Conservation (phyloP, 2,888 invertebrate genomes). For the Acanthacorydalis orientalis region DNA sequence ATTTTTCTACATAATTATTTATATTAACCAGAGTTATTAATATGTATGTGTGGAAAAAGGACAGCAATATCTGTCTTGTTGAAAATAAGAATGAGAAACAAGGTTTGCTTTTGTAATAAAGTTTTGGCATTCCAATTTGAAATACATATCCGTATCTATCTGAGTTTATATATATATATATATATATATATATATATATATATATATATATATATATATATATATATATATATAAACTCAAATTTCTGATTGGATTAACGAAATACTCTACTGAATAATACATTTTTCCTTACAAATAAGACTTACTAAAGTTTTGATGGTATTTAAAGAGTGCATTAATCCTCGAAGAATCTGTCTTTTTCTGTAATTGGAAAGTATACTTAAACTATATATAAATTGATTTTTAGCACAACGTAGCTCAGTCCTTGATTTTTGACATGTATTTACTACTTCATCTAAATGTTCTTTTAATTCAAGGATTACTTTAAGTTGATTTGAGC, state of each 20-base stretch:
- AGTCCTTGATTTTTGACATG: slow-evolving; percentile 53
- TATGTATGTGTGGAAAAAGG: too few relatives aligned
- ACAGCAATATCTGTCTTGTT: too few relatives aligned
- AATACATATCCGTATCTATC: too few relatives aligned
- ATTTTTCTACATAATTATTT: too few relatives aligned
- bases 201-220: not conserved
- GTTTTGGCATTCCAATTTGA: too few relatives aligned
- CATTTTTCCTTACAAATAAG: not conserved
- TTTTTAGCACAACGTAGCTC: slow-evolving; percentile 60
- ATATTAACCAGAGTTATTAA: too few relatives aligned
- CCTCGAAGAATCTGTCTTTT: slow-evolving; percentile 71
- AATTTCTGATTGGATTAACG: not conserved
- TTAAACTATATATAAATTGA: slow-evolving; percentile 72
- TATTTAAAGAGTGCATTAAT: slow-evolving; percentile 60
- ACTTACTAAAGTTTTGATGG: slow-evolving; percentile 61
- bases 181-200: too few relatives aligned
- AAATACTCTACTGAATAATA: not conserved
- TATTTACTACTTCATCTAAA: slow-evolving; percentile 47
- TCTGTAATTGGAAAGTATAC: slow-evolving; percentile 79
- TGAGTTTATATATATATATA: too few relatives aligned
- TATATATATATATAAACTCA: not conserved
- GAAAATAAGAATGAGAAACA: too few relatives aligned
- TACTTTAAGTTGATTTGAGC: slow-evolving; percentile 68
- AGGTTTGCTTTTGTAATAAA: too few relatives aligned
- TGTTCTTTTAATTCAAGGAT: slow-evolving; percentile 55